phyloP scores from a whole-genome alignment of 2,888 invertebrate genomes.

The Agonopterix arenella region DNA sequence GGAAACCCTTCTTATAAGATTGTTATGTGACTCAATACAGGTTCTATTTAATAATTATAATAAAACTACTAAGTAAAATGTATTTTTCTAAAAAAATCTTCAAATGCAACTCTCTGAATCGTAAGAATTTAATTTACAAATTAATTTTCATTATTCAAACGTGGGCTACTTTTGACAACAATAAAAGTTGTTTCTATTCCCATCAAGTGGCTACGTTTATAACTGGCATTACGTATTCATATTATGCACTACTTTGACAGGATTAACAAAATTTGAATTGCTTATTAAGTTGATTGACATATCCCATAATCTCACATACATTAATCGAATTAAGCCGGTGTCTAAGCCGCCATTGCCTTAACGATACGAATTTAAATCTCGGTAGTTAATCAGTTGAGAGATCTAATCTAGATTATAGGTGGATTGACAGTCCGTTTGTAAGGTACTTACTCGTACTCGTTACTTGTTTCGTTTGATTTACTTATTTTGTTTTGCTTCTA shows the following conservation, averaged over 20 bases:
- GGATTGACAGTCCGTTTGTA: conserved; percentile 38
- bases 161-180: no score
- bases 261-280: conserved; percentile 70
- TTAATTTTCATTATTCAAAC: no score
- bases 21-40: no score
- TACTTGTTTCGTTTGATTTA: background rate
- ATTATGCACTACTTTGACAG: conserved; percentile 18
- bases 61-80: no score
- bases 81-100: no score
- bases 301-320: conserved; percentile 47
- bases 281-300: conserved; percentile 69
- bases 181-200: no score
- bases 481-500: conserved; percentile 1
- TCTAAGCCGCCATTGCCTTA: conserved; percentile 9
- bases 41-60: no score
- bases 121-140: no score
- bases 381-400: conserved; percentile 30
- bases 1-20: no score
- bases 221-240: conserved; percentile 2
- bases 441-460: background rate
- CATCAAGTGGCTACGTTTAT: background rate
- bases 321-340: conserved; percentile 41
- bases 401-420: conserved; percentile 42
- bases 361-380: conserved; percentile 31
- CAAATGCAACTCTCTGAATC: no score